These are phyloP conservation scores for Apodemia zela DNA, from an alignment of 2,888 invertebrate genomes.

Conservation along the genomic window DNA sequence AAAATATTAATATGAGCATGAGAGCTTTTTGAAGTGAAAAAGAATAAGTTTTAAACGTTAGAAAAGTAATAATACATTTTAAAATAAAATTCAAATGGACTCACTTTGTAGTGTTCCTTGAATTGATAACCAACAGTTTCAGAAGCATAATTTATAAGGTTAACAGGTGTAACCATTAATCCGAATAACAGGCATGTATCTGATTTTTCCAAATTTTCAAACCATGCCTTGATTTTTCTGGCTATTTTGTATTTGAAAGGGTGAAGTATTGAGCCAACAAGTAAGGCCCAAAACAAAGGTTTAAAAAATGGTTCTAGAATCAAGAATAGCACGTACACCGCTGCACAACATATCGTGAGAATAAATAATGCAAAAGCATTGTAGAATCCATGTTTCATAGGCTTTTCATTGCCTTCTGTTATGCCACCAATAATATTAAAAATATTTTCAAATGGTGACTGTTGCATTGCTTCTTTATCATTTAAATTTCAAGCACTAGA, in stretches of 20 bases:
- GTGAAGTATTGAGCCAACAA: slow-evolving; percentile 98
- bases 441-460: slow-evolving; percentile 83
- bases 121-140: slow-evolving; percentile 87
- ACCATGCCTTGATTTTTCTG: slow-evolving; percentile 88
- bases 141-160: slow-evolving; percentile 87
- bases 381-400: slow-evolving; percentile 94
- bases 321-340: slow-evolving; percentile 88
- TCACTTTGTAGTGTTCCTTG: slow-evolving; percentile 81
- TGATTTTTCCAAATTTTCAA: slow-evolving; percentile 83
- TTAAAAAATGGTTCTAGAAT: slow-evolving; percentile 95
- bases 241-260: slow-evolving; percentile 94
- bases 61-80: no score
- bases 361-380: slow-evolving; percentile 92
- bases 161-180: slow-evolving; percentile 84
- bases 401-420: slow-evolving; percentile 90
- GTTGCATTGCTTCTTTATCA: slow-evolving; percentile 55
- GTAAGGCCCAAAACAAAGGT: slow-evolving; percentile 96
- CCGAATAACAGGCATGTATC: slow-evolving; percentile 83
- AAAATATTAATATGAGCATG: no score
- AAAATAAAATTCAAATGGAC: slow-evolving; percentile 18
- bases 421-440: slow-evolving; percentile 84
- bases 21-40: no score
- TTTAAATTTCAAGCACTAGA: slow-evolving; percentile 21
- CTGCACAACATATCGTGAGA: slow-evolving; percentile 83
- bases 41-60: no score